Evolutionary conservation across 2,888 invertebrate genomes (phyloP).

Genomic region (Ceraclea dissimilis): DNA sequence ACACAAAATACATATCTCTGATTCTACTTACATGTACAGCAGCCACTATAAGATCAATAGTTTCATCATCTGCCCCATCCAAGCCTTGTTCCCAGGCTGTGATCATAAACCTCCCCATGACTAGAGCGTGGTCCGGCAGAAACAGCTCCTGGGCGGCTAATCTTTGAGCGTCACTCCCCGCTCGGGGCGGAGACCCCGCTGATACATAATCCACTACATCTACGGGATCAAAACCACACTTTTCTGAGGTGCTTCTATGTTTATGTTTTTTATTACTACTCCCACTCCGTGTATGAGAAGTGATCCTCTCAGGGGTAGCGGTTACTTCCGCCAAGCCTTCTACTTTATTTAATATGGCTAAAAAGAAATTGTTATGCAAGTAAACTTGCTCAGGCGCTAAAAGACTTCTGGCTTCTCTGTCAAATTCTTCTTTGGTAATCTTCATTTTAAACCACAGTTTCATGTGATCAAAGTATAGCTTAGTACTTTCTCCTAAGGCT

Average conservation of each 20-base stretch:
- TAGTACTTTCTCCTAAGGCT: constrained; percentile 60
- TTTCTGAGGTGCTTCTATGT: constrained; percentile 47
- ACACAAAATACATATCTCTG: no score
- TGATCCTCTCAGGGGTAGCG: constrained; percentile 16
- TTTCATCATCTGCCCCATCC: constrained; percentile 75
- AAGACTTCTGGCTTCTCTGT: constrained; percentile 66
- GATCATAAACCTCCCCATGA: constrained; percentile 74
- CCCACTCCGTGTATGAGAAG: constrained; percentile 28
- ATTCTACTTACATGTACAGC: constrained; percentile 56
- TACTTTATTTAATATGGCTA: constrained; percentile 73
- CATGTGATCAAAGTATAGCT: constrained; percentile 64
- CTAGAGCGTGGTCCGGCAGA: constrained; percentile 75
- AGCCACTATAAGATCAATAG: constrained; percentile 73
- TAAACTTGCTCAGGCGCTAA: constrained; percentile 67
- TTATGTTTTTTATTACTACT: constrained; percentile 37
- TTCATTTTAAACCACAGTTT: constrained; percentile 69
- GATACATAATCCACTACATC: constrained; percentile 54
- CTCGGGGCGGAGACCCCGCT: constrained; percentile 46
- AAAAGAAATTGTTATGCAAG: constrained; percentile 76
- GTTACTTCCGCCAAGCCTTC: constrained; percentile 26
- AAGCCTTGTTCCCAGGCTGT: constrained; percentile 86
- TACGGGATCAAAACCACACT: constrained; percentile 52
- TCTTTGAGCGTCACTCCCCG: constrained; percentile 42
- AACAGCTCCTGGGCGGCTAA: constrained; percentile 61
- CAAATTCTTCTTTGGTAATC: constrained; percentile 78